Percentiles rank a stretch among this genome's conserved stretches.
phyloP scores from a whole-genome alignment of 2,797 vertebrate genomes.

The Myotis vivesi region DNA sequence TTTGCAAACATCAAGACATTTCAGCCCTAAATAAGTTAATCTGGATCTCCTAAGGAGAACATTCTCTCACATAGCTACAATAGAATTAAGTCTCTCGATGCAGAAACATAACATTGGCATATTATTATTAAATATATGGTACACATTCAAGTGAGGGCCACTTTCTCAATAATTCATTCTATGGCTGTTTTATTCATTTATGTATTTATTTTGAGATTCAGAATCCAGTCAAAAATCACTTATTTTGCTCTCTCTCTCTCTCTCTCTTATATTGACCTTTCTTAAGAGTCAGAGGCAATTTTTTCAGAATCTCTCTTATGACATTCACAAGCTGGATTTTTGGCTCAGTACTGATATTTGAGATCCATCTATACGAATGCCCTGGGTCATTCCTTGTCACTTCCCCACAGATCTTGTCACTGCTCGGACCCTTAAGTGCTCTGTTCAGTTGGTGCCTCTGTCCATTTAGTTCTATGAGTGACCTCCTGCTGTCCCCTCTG shows the following conservation, averaged over 20 bases:
- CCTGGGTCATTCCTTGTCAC: background rate
- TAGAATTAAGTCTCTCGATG: background rate
- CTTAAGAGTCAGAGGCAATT: background rate
- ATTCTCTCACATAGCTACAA: background rate
- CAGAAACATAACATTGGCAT: background rate
- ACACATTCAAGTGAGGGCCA: background rate
- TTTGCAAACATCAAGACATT: background rate
- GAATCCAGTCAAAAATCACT: background rate
- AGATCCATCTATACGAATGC: background rate
- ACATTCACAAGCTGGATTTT: background rate
- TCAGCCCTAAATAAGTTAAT: background rate
- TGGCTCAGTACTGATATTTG: background rate
- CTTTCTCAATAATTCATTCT: background rate
- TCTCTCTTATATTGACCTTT: background rate
- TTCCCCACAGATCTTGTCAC: background rate
- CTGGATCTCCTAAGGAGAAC: background rate
- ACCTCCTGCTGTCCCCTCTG: background rate
- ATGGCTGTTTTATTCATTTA: background rate
- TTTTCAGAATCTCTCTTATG: background rate
- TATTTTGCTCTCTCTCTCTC: background rate
- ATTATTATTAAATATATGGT: background rate
- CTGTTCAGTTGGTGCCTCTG: background rate
- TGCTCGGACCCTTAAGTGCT: rapidly evolving
- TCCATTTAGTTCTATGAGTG: background rate
- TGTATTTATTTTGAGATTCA: background rate